Evolutionary conservation across 2,797 vertebrate genomes (phyloP).

Genomic region (Sebastes flavidus): DNA sequence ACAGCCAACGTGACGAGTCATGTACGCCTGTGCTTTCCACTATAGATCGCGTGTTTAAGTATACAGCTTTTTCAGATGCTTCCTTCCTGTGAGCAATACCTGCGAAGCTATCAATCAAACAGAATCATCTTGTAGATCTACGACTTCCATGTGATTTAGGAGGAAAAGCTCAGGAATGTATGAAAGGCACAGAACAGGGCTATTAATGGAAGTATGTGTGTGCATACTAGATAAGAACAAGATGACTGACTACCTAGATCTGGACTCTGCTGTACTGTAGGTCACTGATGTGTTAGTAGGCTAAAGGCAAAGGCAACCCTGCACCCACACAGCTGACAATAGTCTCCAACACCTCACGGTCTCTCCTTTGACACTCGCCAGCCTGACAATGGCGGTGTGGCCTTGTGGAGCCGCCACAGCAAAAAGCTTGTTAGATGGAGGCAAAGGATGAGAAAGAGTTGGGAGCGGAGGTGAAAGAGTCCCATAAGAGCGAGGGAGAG

Average conservation of each 20-base stretch:
- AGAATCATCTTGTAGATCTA: neutral
- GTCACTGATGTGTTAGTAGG: conserved; percentile 36
- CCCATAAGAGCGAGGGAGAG: conserved; percentile 4
- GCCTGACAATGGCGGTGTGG: conserved; percentile 51
- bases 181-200: conserved; percentile 10
- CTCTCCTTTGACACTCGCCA: conserved; percentile 64
- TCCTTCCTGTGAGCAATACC: conserved; percentile 2
- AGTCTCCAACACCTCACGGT: conserved; percentile 57
- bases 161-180: conserved; percentile 28
- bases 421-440: conserved; percentile 41
- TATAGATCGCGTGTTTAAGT: neutral
- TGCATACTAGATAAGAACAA: conserved; percentile 19
- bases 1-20: conserved; percentile 22
- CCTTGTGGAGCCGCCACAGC: conserved; percentile 42
- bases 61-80: conserved; percentile 12
- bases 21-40: neutral
- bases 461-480: conserved; percentile 14
- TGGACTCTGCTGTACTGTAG: conserved; percentile 8
- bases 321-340: conserved; percentile 40
- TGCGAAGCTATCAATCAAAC: conserved; percentile 21
- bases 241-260: conserved; percentile 21
- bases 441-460: conserved; percentile 28
- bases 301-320: conserved; percentile 28
- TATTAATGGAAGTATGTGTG: neutral
- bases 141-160: conserved; percentile 9